Conservation (phyloP, 1,140 invertebrate genomes). For the Drosophila asahinai region DNA sequence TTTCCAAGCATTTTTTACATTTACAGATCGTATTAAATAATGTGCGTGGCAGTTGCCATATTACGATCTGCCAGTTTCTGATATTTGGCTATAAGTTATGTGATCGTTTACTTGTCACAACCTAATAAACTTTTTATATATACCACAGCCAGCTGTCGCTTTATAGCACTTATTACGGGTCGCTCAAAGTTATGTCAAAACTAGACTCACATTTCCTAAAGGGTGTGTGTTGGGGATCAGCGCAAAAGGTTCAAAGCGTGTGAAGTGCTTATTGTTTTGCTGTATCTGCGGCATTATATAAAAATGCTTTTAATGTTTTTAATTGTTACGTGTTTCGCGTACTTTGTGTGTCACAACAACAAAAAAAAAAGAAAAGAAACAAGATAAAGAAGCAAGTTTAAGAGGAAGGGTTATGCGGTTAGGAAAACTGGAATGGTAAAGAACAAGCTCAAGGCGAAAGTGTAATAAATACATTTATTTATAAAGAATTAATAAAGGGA, state of each 20-base stretch:
- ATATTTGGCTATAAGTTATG: constrained; percentile 46
- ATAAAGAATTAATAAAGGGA: too few relatives aligned
- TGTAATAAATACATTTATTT: neutral
- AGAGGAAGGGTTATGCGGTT: neutral
- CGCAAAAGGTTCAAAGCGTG: constrained; percentile 57
- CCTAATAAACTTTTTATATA: constrained; percentile 64
- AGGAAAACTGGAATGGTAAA: neutral
- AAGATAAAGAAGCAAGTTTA: neutral
- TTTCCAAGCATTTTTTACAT: neutral
- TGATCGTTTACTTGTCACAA: constrained; percentile 57
- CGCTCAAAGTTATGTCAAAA: constrained; percentile 42
- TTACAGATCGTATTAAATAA: constrained; percentile 8
- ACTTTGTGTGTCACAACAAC: constrained; percentile 38
- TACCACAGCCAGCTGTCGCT: constrained; percentile 21
- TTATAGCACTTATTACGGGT: constrained; percentile 54
- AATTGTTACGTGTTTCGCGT: constrained; percentile 73
- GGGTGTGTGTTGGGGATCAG: constrained; percentile 63
- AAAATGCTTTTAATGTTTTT: constrained; percentile 76
- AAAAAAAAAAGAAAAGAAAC: neutral
- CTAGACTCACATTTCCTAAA: constrained; percentile 52
- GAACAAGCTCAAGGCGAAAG: constrained; percentile 1
- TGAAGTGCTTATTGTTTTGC: constrained; percentile 62
- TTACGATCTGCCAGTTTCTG: constrained; percentile 14
- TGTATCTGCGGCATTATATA: constrained; percentile 67
- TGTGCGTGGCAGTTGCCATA: neutral